phyloP scores from a whole-genome alignment of 2,113 vertebrate species.

The Aspidoscelis tigris region DNA sequence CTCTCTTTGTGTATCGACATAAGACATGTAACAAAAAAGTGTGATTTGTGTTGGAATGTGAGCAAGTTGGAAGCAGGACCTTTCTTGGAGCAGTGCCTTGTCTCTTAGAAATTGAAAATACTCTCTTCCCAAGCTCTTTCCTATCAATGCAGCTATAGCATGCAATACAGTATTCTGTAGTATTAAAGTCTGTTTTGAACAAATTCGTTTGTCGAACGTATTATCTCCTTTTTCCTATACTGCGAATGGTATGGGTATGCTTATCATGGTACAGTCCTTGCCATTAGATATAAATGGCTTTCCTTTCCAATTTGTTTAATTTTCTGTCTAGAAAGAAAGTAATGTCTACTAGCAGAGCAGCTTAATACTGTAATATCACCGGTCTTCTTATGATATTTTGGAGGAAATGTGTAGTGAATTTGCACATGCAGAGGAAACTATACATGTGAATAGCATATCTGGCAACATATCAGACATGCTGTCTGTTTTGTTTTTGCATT shows the following conservation, averaged over 20 bases:
- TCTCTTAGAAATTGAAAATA: conserved; percentile 66
- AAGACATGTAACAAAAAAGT: background rate
- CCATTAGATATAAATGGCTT: background rate
- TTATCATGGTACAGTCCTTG: background rate
- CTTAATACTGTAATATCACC: background rate
- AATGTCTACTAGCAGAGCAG: background rate
- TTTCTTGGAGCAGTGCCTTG: conserved; percentile 21
- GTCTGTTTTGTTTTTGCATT: background rate
- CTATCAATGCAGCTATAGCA: background rate
- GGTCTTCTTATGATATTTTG: too few species aligned
- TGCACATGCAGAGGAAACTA: too few species aligned
- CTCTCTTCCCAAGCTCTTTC: conserved; percentile 38
- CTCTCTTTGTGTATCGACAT: background rate
- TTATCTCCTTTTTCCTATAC: background rate
- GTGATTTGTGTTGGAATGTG: conserved; percentile 55
- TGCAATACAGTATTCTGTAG: conserved; percentile 9
- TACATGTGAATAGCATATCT: background rate
- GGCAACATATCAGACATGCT: background rate
- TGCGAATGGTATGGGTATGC: background rate
- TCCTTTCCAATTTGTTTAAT: background rate
- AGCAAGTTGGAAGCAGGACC: conserved; percentile 63
- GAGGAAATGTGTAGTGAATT: too few species aligned
- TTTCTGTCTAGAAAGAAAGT: conserved; percentile 28
- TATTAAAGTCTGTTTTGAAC: background rate
- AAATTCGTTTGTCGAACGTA: background rate